phyloP scores from a whole-genome alignment of 2,797 vertebrate species.

The Molossus alvarezi region DNA sequence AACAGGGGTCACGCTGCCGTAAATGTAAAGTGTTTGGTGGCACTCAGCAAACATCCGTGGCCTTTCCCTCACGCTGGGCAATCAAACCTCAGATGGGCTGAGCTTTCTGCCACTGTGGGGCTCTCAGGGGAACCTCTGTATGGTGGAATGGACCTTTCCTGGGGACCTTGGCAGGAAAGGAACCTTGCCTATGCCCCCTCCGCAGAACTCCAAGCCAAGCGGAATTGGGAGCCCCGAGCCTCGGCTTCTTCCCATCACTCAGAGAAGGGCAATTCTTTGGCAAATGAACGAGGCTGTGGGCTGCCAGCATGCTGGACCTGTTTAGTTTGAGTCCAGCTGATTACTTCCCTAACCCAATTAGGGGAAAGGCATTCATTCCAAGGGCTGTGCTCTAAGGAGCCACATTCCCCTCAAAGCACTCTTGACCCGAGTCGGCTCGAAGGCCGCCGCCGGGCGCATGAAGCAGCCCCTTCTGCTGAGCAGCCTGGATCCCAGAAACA shows the following conservation, averaged over 20 bases:
- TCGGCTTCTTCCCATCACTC: not conserved
- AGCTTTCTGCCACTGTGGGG: not conserved
- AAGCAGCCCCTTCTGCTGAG: conserved; percentile 3
- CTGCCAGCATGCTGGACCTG: not conserved
- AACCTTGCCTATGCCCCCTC: not conserved
- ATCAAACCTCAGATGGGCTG: not conserved
- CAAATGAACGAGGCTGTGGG: not conserved
- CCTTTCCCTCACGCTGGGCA: not conserved
- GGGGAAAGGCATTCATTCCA: not conserved
- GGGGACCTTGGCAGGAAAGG: not conserved
- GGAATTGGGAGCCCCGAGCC: not conserved
- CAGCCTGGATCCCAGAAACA: conserved; percentile 58
- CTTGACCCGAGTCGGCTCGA: conserved; percentile 35
- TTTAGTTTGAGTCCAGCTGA: conserved; percentile 1
- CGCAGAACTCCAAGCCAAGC: not conserved
- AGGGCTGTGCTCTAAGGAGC: conserved; percentile 23
- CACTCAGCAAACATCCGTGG: not conserved
- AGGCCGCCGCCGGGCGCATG: not conserved
- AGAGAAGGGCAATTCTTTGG: not conserved
- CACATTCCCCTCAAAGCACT: conserved; percentile 21
- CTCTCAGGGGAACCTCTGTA: not conserved
- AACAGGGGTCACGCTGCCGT: not conserved
- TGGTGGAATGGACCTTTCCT: not conserved
- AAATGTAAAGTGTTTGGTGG: not conserved
- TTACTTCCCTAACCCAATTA: conserved; percentile 16